Evolutionary conservation across 2,797 vertebrate species (phyloP).

Genomic region (Tenualosa ilisha): DNA sequence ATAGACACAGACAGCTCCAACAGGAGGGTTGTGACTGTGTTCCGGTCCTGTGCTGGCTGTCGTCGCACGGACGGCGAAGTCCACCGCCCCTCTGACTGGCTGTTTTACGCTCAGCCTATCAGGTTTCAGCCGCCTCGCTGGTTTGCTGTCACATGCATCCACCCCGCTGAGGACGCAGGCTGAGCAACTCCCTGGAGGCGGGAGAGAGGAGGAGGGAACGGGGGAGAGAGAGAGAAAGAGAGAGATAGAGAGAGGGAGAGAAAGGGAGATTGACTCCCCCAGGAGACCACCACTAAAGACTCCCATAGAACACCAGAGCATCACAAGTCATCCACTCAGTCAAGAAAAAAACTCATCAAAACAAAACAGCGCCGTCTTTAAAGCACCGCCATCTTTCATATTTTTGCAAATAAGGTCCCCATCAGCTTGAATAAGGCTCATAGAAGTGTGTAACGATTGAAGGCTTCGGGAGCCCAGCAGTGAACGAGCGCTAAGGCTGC

Average conservation of each 20-base stretch:
- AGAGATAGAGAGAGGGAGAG: no score
- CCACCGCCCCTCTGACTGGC: neutral
- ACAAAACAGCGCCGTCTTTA: neutral
- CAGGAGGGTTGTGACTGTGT: neutral
- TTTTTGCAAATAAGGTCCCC: neutral
- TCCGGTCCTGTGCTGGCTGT: neutral
- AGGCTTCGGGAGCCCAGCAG: neutral
- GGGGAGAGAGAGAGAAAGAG: conserved; percentile 46
- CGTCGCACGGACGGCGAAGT: neutral
- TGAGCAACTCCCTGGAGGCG: neutral
- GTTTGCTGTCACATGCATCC: neutral
- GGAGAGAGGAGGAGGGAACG: conserved; percentile 24
- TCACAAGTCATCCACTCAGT: neutral
- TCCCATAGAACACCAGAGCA: neutral
- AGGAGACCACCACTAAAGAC: neutral
- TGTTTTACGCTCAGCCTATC: neutral
- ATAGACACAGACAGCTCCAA: conserved; percentile 9
- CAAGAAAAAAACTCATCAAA: neutral
- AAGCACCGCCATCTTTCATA: neutral
- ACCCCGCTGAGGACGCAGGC: neutral
- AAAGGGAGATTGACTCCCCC: neutral
- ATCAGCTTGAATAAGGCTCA: neutral
- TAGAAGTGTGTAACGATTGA: neutral
- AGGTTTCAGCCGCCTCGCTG: neutral
- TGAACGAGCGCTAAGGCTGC: neutral